These are phyloP conservation scores for Griposia aprilina DNA, from an alignment of 2,888 invertebrate species.

Conservation along the genomic window DNA sequence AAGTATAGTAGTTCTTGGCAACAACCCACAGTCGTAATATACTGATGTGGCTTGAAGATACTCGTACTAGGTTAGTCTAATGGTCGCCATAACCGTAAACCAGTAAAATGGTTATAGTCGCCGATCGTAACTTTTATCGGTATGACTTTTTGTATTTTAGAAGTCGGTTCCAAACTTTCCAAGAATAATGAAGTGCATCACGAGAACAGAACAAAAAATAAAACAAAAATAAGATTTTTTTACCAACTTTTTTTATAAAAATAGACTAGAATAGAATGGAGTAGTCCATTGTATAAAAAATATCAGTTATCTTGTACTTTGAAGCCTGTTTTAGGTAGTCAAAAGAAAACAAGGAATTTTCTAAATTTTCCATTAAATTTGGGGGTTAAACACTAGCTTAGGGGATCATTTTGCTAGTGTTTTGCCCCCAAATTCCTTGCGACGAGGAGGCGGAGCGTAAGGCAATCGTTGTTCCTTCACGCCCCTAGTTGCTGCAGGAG, in stretches of 20 bases:
- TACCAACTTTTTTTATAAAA: background rate
- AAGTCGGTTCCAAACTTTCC: too few species aligned
- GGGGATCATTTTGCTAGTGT: background rate
- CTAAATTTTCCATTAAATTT: background rate
- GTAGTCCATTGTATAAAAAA: background rate
- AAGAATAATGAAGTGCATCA: too few species aligned
- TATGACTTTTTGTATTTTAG: constrained; percentile 13
- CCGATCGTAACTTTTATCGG: constrained; percentile 29
- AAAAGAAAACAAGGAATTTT: background rate
- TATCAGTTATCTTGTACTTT: background rate
- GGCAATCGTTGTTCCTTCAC: too few species aligned
- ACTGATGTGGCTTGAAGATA: constrained; percentile 32
- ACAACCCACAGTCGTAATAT: constrained; percentile 25
- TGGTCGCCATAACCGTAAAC: constrained; percentile 30
- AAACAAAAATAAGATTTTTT: too few species aligned
- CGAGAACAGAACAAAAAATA: too few species aligned
- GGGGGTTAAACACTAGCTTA: background rate
- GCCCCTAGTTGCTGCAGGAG: too few species aligned
- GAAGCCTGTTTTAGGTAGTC: background rate
- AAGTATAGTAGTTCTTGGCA: constrained; percentile 33
- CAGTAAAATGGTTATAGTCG: constrained; percentile 20
- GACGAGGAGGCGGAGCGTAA: too few species aligned
- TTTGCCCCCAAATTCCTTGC: too few species aligned
- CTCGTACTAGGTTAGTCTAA: constrained; percentile 30
- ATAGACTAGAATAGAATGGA: too few species aligned